Evolutionary conservation across 1,140 invertebrate genomes (phyloP), one percentile per base, ranked within the genome.

Genomic region (Harlomillsia oculata): DNA sequence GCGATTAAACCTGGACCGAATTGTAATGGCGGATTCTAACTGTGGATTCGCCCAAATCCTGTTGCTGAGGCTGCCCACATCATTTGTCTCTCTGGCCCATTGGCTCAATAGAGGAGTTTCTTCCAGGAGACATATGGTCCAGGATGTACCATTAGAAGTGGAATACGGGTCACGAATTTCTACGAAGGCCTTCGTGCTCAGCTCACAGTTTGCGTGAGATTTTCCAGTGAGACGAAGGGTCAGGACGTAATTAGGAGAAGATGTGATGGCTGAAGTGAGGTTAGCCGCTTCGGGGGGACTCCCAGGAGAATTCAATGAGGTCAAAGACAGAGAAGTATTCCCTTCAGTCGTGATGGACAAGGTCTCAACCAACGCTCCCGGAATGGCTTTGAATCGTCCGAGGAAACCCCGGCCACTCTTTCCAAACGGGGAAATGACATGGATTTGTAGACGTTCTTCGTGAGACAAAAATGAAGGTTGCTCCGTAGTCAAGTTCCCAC

Each of bases 111-210:
- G 37, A 16, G 18, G 5, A 6, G 56, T 62, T n/a, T 60, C 52
- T n/a, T 57, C 53, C 9, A 71, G 68, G 60, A 77, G 72, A 60
- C 81, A 83, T 2, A 84, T 71, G 4, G 74, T 74, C 80, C 80
- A 82, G 34, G 72, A 70, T 0, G 80, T 81, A 13, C 81, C 81
- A 69, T 82, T 82, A 46, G 71, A 70, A 56, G 81, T 80, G 0
- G 78, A 78, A 67, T 83, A 83, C 53, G 76, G 80, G 68, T 84
- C 82, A 53, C 72, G 74, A 13, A 80, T 75, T 70, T 80, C 77
- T n/a, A 81, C 72, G 53, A 68, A 6, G 68, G 71, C 45, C 69
- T 72, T 54, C 41, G 44, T 41, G 20, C 20, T 63, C n/a, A 45
- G 26, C n/a, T 64, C 58, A 60, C 58, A 65, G 16, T 57, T 58